These are phyloP conservation scores for Spongilla lacustris DNA, from an alignment of 37 sponge, comb jelly and placozoan genomes.

Conservation along the genomic window DNA sequence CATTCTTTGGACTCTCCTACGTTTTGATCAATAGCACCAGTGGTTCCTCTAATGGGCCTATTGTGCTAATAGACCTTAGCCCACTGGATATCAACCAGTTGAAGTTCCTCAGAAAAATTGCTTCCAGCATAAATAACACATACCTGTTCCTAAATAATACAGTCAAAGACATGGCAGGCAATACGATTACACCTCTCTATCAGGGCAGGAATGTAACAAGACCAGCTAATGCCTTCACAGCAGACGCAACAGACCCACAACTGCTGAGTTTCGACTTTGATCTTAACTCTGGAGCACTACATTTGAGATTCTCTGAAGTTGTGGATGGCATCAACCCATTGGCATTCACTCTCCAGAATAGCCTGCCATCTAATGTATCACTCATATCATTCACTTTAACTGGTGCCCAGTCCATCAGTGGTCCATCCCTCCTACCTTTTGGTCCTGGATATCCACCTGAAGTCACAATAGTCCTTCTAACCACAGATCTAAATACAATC, in stretches of 20 bases:
- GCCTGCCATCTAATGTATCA: not conserved
- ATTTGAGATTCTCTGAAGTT: conserved; percentile 87
- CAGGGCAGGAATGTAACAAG: conserved; percentile 61
- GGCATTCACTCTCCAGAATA: conserved; percentile 44
- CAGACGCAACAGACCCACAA: conserved; percentile 58
- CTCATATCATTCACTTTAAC: conserved; percentile 16
- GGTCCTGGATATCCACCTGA: conserved; percentile 87
- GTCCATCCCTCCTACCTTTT: conserved; percentile 78
- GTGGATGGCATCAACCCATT: conserved; percentile 59
- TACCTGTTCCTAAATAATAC: conserved; percentile 72
- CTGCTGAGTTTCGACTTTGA: conserved; percentile 76
- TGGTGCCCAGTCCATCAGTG: conserved; percentile 32
- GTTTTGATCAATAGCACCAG: conserved; percentile 61
- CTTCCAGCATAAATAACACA: conserved; percentile 33
- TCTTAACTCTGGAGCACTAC: conserved; percentile 67
- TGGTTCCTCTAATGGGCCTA: conserved; percentile 60
- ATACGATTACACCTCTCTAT: conserved; percentile 69
- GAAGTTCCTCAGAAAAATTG: conserved; percentile 79
- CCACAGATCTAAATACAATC: conserved; percentile 77
- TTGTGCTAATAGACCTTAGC: conserved; percentile 56
- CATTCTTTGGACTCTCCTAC: conserved; percentile 52
- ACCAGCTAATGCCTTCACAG: conserved; percentile 52
- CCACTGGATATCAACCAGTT: conserved; percentile 75
- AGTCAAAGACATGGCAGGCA: conserved; percentile 85
- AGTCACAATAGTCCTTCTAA: conserved; percentile 63